A percentile compares a stretch with the other conserved stretches of the same genome.
Evolutionary conservation across 64 coral and sea anemone genomes (phyloP).

Genomic region (Porites lutea): DNA sequence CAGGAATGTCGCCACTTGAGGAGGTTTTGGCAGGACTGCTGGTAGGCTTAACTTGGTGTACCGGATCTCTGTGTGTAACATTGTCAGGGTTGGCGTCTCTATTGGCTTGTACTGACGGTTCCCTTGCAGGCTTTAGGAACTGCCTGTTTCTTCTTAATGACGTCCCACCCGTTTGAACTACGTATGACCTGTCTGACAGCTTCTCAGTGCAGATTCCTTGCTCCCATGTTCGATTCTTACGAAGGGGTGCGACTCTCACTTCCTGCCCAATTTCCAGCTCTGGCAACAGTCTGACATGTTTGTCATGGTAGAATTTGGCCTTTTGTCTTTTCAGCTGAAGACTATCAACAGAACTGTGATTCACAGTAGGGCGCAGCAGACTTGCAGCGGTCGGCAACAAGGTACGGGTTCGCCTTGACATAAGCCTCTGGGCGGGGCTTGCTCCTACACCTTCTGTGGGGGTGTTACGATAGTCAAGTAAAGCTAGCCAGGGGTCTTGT

Average conservation of each 20-base stretch:
- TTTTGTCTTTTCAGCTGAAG: conserved; percentile 46
- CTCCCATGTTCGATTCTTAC: conserved; percentile 45
- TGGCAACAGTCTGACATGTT: conserved; percentile 24
- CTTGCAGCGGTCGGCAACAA: conserved; percentile 42
- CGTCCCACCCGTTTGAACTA: conserved; percentile 28
- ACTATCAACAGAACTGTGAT: background rate
- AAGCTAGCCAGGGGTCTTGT: no score
- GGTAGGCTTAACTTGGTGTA: no score
- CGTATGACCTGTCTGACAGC: conserved; percentile 73
- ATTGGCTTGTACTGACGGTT: background rate
- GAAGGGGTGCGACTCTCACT: conserved; percentile 44
- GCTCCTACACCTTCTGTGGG: no score
- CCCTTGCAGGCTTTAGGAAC: conserved; percentile 30
- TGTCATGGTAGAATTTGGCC: conserved; percentile 60
- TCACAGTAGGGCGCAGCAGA: conserved; percentile 29
- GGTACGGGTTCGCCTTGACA: conserved; percentile 41
- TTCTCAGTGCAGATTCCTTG: conserved; percentile 61
- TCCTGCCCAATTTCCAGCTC: conserved; percentile 72
- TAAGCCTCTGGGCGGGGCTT: no score
- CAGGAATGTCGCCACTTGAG: background rate
- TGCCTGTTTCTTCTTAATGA: conserved; percentile 58
- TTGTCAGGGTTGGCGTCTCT: background rate
- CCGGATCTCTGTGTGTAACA: background rate
- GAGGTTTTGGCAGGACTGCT: background rate
- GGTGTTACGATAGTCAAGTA: no score